Conservation (phyloP, 2,113 vertebrate genomes). For the Balaeniceps rex region DNA sequence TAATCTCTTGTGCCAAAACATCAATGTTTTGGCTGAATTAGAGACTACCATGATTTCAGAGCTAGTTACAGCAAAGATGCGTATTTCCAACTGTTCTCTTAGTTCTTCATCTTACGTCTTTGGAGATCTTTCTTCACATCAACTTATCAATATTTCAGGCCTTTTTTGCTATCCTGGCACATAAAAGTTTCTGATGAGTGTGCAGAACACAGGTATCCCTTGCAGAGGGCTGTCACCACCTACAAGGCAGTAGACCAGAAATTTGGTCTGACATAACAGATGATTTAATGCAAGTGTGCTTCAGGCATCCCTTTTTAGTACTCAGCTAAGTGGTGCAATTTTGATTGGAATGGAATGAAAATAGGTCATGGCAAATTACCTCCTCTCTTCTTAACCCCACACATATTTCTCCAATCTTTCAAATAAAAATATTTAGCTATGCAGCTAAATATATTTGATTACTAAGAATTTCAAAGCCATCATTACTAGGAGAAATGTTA, state of each 20-base stretch:
- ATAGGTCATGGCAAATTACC: slow-evolving; percentile 42
- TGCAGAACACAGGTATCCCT: neutral
- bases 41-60: neutral
- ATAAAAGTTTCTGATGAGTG: neutral
- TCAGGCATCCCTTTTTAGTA: slow-evolving; percentile 15
- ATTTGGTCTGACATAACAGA: neutral
- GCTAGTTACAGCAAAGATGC: neutral
- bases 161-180: neutral
- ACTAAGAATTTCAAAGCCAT: neutral
- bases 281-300: slow-evolving; percentile 14
- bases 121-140: neutral
- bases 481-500: neutral
- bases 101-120: neutral
- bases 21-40: neutral
- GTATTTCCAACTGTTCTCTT: neutral
- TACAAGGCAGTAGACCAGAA: neutral
- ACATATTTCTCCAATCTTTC: neutral
- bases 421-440: slow-evolving; percentile 27
- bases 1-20: neutral
- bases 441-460: neutral
- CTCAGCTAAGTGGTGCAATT: slow-evolving; percentile 19
- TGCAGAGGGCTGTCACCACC: neutral
- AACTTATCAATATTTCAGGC: neutral
- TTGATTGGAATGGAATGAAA: slow-evolving; percentile 57
- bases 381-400: neutral